phyloP scores from a whole-genome alignment of 2,113 vertebrate species.

The Leptodactylus fuscus region DNA sequence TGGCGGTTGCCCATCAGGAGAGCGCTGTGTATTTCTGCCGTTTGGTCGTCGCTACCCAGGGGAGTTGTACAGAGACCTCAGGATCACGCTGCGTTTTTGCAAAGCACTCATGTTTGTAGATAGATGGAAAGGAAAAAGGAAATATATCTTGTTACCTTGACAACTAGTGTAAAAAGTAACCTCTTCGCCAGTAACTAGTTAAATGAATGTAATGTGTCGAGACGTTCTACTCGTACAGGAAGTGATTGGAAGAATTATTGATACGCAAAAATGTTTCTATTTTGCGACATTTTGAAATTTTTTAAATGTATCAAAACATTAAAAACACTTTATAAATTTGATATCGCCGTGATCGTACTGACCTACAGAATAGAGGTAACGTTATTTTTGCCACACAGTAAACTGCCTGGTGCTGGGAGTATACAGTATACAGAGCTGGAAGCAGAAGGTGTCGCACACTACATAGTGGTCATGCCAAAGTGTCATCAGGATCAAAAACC shows the following conservation, averaged over 20 bases:
- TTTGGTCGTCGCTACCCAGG: not conserved
- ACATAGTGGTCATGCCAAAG: no score
- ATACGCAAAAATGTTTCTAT: not conserved
- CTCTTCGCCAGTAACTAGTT: not conserved
- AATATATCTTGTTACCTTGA: constrained; percentile 27
- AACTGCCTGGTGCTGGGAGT: no score
- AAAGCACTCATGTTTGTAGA: constrained; percentile 7
- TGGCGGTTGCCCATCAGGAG: not conserved
- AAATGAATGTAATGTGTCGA: not conserved
- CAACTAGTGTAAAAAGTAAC: constrained; percentile 15
- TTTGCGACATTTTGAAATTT: no score
- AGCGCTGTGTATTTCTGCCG: not conserved
- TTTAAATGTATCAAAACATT: no score
- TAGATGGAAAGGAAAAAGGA: not conserved
- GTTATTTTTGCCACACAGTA: no score
- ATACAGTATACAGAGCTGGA: no score
- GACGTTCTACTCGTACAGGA: not conserved
- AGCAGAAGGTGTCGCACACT: no score
- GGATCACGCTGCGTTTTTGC: not conserved
- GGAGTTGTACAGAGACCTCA: not conserved
- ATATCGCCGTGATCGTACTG: no score
- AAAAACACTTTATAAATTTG: no score
- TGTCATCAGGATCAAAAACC: no score
- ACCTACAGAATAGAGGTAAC: no score
- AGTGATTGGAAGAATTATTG: not conserved